Conservation (phyloP, 1,140 invertebrate genomes). For the Aradophagus sp. region DNA sequence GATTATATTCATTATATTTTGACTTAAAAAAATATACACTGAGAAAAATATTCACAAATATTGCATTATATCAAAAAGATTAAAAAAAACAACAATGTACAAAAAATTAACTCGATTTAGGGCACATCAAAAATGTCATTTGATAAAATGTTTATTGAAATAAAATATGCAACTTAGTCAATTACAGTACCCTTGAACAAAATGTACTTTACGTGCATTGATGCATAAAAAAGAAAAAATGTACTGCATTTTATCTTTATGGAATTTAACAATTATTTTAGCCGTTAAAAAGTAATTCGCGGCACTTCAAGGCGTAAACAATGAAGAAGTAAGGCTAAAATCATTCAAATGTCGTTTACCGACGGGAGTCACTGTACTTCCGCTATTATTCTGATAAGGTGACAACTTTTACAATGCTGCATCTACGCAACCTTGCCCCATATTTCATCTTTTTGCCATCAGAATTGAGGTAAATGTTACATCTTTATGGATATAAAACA, state of each 20-base stretch:
- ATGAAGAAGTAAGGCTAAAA: conserved; percentile 62
- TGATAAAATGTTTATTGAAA: no score
- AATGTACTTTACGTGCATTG: conserved; percentile 46
- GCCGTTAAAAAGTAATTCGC: conserved; percentile 58
- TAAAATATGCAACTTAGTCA: no score
- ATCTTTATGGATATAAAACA: conserved; percentile 48
- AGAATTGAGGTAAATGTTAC: conserved; percentile 48
- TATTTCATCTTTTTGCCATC: conserved; percentile 26
- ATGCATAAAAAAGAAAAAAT: conserved; percentile 46
- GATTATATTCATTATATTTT: no score
- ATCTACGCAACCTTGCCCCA: conserved; percentile 46
- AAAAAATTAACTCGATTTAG: no score
- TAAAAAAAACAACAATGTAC: no score
- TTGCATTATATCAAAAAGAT: no score
- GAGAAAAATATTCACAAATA: no score
- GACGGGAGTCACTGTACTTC: conserved; percentile 49
- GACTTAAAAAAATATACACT: no score
- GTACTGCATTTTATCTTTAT: conserved; percentile 25
- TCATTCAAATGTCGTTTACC: conserved; percentile 50
- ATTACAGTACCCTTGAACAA: conserved; percentile 32
- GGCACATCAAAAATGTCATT: no score
- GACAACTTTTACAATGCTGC: conserved; percentile 41
- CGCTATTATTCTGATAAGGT: conserved; percentile 39
- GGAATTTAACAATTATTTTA: conserved; percentile 55
- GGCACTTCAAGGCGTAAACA: conserved; percentile 56